Conservation (phyloP, 2,888 invertebrate genomes). For the Stenichneumon culpator region DNA sequence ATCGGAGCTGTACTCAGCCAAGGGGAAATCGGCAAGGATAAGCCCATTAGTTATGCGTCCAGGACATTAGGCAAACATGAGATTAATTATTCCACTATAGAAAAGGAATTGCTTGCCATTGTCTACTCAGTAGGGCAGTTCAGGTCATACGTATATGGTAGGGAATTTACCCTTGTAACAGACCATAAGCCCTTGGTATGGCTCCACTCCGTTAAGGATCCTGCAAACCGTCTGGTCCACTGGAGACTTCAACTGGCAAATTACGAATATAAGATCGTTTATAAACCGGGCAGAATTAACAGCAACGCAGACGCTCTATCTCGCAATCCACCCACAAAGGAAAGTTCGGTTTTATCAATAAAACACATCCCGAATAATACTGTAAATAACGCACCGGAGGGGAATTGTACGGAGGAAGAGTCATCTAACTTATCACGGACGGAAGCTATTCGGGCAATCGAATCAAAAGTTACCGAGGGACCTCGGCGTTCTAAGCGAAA, state of each 20-base stretch:
- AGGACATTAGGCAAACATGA: slow-evolving; percentile 65
- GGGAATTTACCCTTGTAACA: slow-evolving; percentile 70
- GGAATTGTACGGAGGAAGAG: no score
- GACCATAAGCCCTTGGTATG: slow-evolving; percentile 72
- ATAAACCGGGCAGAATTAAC: slow-evolving; percentile 76
- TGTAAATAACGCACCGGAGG: no score
- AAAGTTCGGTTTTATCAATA: no score
- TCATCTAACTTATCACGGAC: no score
- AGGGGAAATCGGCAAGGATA: slow-evolving; percentile 62
- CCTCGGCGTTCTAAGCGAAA: no score
- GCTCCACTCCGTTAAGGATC: slow-evolving; percentile 74
- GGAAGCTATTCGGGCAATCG: no score
- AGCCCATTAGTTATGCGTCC: slow-evolving; percentile 58
- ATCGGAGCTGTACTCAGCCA: slow-evolving; percentile 68
- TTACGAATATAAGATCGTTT: slow-evolving; percentile 76
- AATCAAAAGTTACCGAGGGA: no score
- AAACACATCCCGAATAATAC: no score
- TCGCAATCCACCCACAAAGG: slow-evolving; percentile 47
- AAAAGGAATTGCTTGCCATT: slow-evolving; percentile 7
- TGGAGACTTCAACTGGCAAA: slow-evolving; percentile 76
- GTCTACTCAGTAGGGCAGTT: slow-evolving; percentile 70
- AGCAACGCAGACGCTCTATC: slow-evolving; percentile 77
- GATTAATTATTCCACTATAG: slow-evolving; percentile 53
- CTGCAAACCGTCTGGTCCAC: slow-evolving; percentile 72
- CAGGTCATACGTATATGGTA: slow-evolving; percentile 72